Evolutionary conservation across 2,888 invertebrate species (phyloP).

Genomic region (Elegia similella): DNA sequence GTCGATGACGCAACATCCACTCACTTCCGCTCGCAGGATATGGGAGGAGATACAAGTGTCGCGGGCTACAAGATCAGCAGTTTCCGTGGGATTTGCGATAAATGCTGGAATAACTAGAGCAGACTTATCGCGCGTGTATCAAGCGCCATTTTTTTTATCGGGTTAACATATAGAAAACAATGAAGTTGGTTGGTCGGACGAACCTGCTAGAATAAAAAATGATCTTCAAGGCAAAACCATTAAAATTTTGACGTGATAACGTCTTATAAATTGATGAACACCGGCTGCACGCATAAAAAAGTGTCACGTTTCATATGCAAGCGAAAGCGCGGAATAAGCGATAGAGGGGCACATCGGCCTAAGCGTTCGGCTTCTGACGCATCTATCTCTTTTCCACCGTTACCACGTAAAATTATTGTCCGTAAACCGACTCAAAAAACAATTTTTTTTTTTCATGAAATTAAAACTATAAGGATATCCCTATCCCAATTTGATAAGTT

Average conservation of each 20-base stretch:
- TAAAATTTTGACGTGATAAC: too few species aligned
- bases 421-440: too few species aligned
- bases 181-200: neutral
- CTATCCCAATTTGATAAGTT: neutral
- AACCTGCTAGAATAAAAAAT: neutral
- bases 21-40: slow-evolving; percentile 73
- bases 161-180: neutral
- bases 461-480: too few species aligned
- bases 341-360: too few species aligned
- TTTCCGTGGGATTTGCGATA: slow-evolving; percentile 65
- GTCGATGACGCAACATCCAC: slow-evolving; percentile 73
- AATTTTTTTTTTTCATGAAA: too few species aligned
- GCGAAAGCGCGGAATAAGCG: too few species aligned
- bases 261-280: too few species aligned
- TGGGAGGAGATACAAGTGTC: slow-evolving; percentile 61
- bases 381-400: too few species aligned
- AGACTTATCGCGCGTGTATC: neutral
- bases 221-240: neutral
- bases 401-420: too few species aligned
- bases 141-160: neutral
- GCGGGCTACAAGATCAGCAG: slow-evolving; percentile 55
- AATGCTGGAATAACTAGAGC: slow-evolving; percentile 12
- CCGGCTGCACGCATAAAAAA: too few species aligned
- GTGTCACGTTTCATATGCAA: neutral
- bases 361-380: too few species aligned